Conservation (phyloP, 2,113 vertebrate genomes). For the Dasypus novemcinctus region DNA sequence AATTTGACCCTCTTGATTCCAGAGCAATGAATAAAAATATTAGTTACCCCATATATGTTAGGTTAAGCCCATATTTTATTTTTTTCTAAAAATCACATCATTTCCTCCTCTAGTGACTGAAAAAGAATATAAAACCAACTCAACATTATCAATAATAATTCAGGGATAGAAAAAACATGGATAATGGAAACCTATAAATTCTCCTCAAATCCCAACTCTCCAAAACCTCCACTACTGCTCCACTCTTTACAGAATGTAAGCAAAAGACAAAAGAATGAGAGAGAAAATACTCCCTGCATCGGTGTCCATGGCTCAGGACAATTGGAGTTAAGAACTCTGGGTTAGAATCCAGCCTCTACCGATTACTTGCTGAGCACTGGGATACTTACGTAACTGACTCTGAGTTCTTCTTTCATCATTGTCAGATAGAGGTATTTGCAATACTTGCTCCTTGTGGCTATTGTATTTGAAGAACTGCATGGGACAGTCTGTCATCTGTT, state of each 20-base stretch:
- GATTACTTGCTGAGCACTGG: not conserved
- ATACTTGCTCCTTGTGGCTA: not conserved
- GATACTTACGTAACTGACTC: not conserved
- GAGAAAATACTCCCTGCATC: not conserved
- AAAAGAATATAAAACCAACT: not conserved
- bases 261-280: not conserved
- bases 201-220: not conserved
- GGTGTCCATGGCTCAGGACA: fast-evolving
- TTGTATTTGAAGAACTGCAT: not conserved
- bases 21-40: not conserved
- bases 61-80: not conserved
- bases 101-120: not conserved
- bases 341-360: not conserved
- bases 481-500: not conserved
- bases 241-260: not conserved
- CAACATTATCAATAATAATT: not conserved
- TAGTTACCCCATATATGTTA: not conserved
- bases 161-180: not conserved
- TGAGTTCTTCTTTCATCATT: not conserved
- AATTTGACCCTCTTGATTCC: not conserved
- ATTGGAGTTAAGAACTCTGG: not conserved
- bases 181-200: not conserved
- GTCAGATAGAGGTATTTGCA: not conserved
- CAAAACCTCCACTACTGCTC: not conserved
- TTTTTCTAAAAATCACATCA: not conserved